Percentiles rank a stretch among this genome's conserved stretches.
phyloP scores from a whole-genome alignment of 30 jellyfish, hydroid and myxozoan genomes.

The Hydractinia symbiolongicarpus region DNA sequence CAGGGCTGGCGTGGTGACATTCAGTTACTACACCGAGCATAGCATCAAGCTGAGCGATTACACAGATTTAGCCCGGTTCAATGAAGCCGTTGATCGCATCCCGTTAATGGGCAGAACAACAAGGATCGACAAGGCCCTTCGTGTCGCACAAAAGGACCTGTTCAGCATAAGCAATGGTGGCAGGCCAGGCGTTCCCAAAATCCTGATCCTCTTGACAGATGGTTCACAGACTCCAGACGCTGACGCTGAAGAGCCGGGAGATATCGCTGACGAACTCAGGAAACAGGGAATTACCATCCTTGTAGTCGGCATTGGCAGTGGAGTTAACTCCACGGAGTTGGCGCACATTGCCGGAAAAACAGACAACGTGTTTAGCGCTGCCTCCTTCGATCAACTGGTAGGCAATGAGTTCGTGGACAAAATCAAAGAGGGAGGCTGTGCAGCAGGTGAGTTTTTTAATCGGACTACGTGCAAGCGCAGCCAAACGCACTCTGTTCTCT shows the following conservation, averaged over 20 bases:
- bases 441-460: not conserved
- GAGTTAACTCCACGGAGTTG: not conserved
- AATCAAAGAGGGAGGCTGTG: not conserved
- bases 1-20: slow-evolving; percentile 1
- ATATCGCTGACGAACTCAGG: not conserved
- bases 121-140: slow-evolving; percentile 4
- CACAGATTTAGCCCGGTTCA: not conserved
- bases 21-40: slow-evolving; percentile 12
- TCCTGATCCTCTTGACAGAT: not conserved
- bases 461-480: too few relatives aligned
- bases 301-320: slow-evolving; percentile 1
- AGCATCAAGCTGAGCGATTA: slow-evolving; percentile 9
- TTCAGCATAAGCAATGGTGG: not conserved
- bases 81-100: not conserved
- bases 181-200: slow-evolving; percentile 1
- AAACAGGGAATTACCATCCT: not conserved
- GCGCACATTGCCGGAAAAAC: not conserved
- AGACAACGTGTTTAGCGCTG: not conserved
- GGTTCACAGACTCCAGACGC: not conserved
- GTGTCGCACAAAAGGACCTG: not conserved
- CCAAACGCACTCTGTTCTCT: too few relatives aligned
- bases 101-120: slow-evolving; percentile 1
- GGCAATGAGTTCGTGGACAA: not conserved
- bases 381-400: not conserved
- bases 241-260: slow-evolving; percentile 9